These are phyloP conservation scores for Atlantisia rogersi DNA, from an alignment of 2,113 vertebrate species.

Conservation along the genomic window DNA sequence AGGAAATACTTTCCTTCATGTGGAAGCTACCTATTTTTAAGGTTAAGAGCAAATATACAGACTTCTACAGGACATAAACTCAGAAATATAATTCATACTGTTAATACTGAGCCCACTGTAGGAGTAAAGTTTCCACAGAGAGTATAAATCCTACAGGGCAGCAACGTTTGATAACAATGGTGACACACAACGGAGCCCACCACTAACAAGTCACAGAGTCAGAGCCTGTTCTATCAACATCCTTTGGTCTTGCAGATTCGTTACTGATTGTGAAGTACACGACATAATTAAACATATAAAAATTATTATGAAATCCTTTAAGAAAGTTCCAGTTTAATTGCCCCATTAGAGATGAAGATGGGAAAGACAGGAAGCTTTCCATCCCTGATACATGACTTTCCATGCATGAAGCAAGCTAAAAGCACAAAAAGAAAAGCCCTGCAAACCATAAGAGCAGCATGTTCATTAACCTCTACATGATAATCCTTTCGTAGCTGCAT, in stretches of 20 bases:
- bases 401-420: constrained; percentile 78
- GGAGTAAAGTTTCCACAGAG: constrained; percentile 45
- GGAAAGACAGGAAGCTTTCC: constrained; percentile 63
- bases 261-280: constrained; percentile 42
- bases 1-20: constrained; percentile 29
- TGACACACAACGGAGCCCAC: constrained; percentile 3
- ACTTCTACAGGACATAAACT: constrained; percentile 21
- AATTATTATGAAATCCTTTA: constrained; percentile 55
- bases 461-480: constrained; percentile 87
- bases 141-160: background rate
- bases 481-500: constrained; percentile 84
- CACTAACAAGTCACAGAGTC: background rate
- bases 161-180: constrained; percentile 36
- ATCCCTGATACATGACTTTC: constrained; percentile 66
- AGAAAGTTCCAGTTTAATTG: constrained; percentile 64
- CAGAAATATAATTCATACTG: constrained; percentile 3
- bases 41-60: constrained; percentile 11
- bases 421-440: constrained; percentile 75
- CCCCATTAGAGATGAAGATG: constrained; percentile 56
- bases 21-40: constrained; percentile 39
- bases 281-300: constrained; percentile 52
- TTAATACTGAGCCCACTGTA: background rate
- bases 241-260: constrained; percentile 42
- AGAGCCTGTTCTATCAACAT: background rate
- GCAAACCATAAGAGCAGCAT: constrained; percentile 78